Conservation (phyloP, 37 sponge, comb jelly and placozoan species). For the Halisarca cf. caerulea region DNA sequence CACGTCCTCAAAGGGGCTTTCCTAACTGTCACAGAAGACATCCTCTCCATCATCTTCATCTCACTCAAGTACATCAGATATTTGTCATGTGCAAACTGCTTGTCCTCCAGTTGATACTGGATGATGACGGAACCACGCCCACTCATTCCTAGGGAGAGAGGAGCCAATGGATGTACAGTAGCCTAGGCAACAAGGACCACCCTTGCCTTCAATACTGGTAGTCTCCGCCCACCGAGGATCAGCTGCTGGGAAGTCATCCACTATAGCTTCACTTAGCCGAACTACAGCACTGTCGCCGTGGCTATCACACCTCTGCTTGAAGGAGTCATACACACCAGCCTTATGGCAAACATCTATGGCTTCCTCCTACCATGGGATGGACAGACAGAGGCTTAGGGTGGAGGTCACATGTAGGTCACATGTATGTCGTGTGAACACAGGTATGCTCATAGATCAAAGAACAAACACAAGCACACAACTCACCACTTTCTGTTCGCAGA, state of each 20-base stretch:
- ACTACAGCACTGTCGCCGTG: constrained; percentile 62
- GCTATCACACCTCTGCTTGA: constrained; percentile 30
- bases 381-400: not conserved
- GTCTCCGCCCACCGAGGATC: constrained; percentile 61
- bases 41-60: constrained; percentile 51
- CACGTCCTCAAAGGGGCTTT: constrained; percentile 30
- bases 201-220: not conserved
- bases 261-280: constrained; percentile 51
- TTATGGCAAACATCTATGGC: constrained; percentile 31
- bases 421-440: no score
- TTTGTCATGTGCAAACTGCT: constrained; percentile 63
- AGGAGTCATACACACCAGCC: constrained; percentile 24
- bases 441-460: no score
- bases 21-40: constrained; percentile 30
- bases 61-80: constrained; percentile 65
- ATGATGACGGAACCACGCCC: constrained; percentile 53
- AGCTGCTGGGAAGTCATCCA: constrained; percentile 74
- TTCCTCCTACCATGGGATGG: not conserved
- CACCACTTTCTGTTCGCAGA: constrained; percentile 10
- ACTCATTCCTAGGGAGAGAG: not conserved
- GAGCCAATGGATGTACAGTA: no score
- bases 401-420: not conserved
- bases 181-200: not conserved
- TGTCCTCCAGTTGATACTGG: constrained; percentile 80
- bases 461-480: no score